Base-by-base conservation (phyloP, 1,140 invertebrate species). In the Trialeurodes vaporariorum region DNA sequence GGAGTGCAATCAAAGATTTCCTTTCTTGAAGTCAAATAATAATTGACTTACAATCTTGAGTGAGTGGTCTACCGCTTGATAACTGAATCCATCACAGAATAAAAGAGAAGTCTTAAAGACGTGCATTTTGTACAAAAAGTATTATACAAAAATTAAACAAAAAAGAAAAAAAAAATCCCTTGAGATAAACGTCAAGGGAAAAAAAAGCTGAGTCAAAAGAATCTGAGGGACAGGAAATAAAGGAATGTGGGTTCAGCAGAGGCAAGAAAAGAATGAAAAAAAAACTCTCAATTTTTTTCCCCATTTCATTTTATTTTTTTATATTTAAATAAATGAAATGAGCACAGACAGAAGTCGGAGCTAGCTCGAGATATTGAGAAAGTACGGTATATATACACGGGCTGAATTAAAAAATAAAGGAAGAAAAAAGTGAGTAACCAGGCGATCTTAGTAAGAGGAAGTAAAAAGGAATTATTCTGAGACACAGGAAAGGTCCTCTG, bases 271-370 rank as follows among this genome's bases (percentile, higher is more conserved):
- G n/a, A n/a, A n/a, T n/a, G n/a, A n/a, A n/a, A n/a, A n/a, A n/a
- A n/a, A n/a, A n/a, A n/a, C n/a, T 49, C 34, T 49, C 34, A 49
- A 49, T 49, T 49, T 49, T 49, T 49, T n/a, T n/a, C n/a, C n/a
- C n/a, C n/a, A 49, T 49, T 49, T 49, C 34, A 49, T 49, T 49
- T 49, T 49, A 49, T 49, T 49, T 49, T 49, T 49, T 49, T 49
- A 17, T 49, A 49, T 49, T 49, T 49, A 49, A 49, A 49, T 49
- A 49, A 49, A 49, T 49, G 34, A 49, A 49, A 49, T 17, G 34
- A 17, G 34, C 34, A 49, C 34, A 49, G 34, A 49, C 34, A 49
- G 34, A 49, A 49, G 34, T 49, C 34, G 17, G 34, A n/a, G n/a
- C n/a, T n/a, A n/a, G n/a, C n/a, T n/a, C n/a, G n/a, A n/a, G n/a